Evolutionary conservation across 37 sponge, comb jelly and placozoan genomes (phyloP).

Genomic region (Theonella swinhoei): DNA sequence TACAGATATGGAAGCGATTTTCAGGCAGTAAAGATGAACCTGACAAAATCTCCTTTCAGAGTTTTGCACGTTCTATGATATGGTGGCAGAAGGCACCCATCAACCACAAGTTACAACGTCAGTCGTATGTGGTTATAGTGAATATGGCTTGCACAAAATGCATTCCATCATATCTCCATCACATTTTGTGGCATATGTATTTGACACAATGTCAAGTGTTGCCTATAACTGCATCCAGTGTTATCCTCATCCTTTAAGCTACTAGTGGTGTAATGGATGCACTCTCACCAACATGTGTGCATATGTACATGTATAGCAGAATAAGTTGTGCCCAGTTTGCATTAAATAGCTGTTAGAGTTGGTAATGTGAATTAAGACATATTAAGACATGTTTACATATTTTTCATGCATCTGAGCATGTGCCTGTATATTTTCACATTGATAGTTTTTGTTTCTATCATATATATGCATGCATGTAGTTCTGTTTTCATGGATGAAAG

Average conservation of each 20-base stretch:
- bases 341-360: neutral
- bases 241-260: too few relatives aligned
- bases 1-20: slow-evolving; percentile 29
- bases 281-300: neutral
- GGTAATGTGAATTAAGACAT: neutral
- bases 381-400: too few relatives aligned
- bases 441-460: neutral
- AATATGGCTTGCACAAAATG: too few relatives aligned
- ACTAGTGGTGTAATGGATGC: too few relatives aligned
- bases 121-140: too few relatives aligned
- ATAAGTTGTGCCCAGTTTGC: neutral
- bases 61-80: slow-evolving; percentile 11
- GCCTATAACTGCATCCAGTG: too few relatives aligned
- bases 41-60: neutral
- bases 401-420: too few relatives aligned
- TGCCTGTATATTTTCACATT: neutral
- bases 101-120: slow-evolving; percentile 16
- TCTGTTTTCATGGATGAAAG: slow-evolving; percentile 34
- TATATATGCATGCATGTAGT: too few relatives aligned
- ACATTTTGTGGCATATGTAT: too few relatives aligned
- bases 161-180: too few relatives aligned
- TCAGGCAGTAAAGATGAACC: slow-evolving; percentile 2
- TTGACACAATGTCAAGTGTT: too few relatives aligned
- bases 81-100: slow-evolving; percentile 32
- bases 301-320: neutral